Evolutionary conservation across 2,888 invertebrate species (phyloP), one percentile per base, ranked within the genome.

Genomic region (Strigamia transsilvanica): DNA sequence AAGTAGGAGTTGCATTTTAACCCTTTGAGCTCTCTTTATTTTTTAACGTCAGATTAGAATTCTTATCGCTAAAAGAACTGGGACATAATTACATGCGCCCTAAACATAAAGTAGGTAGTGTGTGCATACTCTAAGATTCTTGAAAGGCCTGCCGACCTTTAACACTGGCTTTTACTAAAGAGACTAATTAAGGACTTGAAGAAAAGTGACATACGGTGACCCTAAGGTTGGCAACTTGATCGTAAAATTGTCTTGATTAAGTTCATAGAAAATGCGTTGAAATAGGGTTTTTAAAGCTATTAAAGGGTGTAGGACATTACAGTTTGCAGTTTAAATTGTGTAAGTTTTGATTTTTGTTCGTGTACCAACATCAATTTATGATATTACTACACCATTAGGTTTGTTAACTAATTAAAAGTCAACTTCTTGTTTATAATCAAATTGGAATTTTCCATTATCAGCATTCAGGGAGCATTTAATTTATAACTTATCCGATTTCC

Each of bases 101-200:
- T 56, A 56, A 56, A 61, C 61, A 23, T 61, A 61, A 61, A 61
- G 61, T 23, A 61, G 61, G 23, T 61, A 23, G 61, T 23, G 21
- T 21, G 12, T 21, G 23, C 23, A 9, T 1, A 27, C 27, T 27
- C 3, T 3, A 61, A 61, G 61, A 61, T n/a, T 61, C 61, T 61
- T 61, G 9, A 61, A 61, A 61, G 61, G 61, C 61, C 23, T 12
- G 61, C 61, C 61, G 61, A 61, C 61, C 61, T 61, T 61, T 61
- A 21, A 61, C 61, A 61, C 18, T 1, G 1, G 21, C 21, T 61
- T 61, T 61, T 61, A 61, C 61, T 61, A n/a, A 12, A 61, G 61
- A 61, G 61, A 21, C 61, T 61, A 61, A 61, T 61, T 61, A 61
- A 61, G 12, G 61, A 61, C 46, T 46, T 46, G 46, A 46, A 46